Percentiles rank a stretch among this genome's conserved stretches.
These are phyloP conservation scores for Anastrepha obliqua DNA, from an alignment of 1,140 invertebrate genomes.

Conservation along the genomic window DNA sequence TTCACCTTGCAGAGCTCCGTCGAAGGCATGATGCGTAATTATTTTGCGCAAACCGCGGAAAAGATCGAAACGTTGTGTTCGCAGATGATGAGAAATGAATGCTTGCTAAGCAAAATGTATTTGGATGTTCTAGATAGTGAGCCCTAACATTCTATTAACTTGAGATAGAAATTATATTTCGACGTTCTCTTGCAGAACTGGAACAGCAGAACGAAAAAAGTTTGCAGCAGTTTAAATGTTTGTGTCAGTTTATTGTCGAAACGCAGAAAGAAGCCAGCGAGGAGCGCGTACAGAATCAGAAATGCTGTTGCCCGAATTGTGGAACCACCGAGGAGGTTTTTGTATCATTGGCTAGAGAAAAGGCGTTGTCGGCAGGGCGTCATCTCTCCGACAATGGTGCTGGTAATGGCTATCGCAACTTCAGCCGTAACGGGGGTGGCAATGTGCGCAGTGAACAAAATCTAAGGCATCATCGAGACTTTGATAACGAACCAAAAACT, in stretches of 20 bases:
- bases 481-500: conserved; percentile 7
- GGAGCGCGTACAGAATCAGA: background rate
- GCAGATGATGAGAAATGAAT: conserved; percentile 53
- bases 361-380: background rate
- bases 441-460: background rate
- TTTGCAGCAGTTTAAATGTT: conserved; percentile 19
- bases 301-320: conserved; percentile 5
- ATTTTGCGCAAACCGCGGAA: conserved; percentile 51
- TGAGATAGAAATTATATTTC: background rate
- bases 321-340: background rate
- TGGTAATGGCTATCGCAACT: background rate
- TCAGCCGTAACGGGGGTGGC: background rate
- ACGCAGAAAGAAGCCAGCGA: conserved; percentile 31
- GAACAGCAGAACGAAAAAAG: conserved; percentile 41
- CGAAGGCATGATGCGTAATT: conserved; percentile 35
- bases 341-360: background rate
- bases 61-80: conserved; percentile 43
- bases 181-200: background rate
- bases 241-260: conserved; percentile 43
- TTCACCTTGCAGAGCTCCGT: conserved; percentile 24
- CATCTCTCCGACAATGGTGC: background rate
- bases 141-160: background rate
- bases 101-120: conserved; percentile 53
- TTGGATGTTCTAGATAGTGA: conserved; percentile 53
- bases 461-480: background rate